Percentiles rank a stretch among this genome's conserved stretches.
Evolutionary conservation across 1,140 invertebrate species (phyloP).

Genomic region (Mya arenaria): DNA sequence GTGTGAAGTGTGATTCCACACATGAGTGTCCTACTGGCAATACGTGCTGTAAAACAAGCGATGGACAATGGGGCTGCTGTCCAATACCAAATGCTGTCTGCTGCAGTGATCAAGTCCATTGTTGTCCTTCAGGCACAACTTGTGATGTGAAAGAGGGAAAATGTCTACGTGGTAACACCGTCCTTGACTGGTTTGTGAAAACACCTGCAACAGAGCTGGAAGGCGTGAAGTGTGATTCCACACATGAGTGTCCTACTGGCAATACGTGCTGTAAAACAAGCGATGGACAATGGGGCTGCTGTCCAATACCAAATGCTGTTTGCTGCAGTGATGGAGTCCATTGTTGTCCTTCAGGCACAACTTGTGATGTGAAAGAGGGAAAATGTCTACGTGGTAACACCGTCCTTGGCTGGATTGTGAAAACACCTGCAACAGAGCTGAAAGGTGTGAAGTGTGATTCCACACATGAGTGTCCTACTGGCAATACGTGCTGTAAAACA

Average conservation of each 20-base stretch:
- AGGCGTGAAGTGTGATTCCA: constrained; percentile 65
- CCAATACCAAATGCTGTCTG: constrained; percentile 77
- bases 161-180: constrained; percentile 57
- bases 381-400: constrained; percentile 59
- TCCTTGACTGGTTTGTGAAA: constrained; percentile 57
- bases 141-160: constrained; percentile 65
- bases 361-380: constrained; percentile 68
- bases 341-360: constrained; percentile 74
- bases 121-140: constrained; percentile 70
- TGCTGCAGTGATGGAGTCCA: constrained; percentile 75
- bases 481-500: constrained; percentile 73
- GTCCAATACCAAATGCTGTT: constrained; percentile 71
- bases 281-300: constrained; percentile 79
- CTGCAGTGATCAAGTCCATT: constrained; percentile 74
- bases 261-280: constrained; percentile 80
- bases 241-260: constrained; percentile 76
- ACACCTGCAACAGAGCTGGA: constrained; percentile 9
- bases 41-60: constrained; percentile 79
- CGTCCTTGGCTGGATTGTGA: constrained; percentile 57
- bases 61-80: constrained; percentile 80
- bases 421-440: constrained; percentile 43
- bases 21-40: constrained; percentile 76
- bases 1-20: constrained; percentile 65
- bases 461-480: constrained; percentile 67
- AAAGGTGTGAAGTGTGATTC: constrained; percentile 27